Evolutionary conservation across 2,113 vertebrate species (phyloP), one percentile per base, ranked within the genome.

Genomic region (Grantiella picta): DNA sequence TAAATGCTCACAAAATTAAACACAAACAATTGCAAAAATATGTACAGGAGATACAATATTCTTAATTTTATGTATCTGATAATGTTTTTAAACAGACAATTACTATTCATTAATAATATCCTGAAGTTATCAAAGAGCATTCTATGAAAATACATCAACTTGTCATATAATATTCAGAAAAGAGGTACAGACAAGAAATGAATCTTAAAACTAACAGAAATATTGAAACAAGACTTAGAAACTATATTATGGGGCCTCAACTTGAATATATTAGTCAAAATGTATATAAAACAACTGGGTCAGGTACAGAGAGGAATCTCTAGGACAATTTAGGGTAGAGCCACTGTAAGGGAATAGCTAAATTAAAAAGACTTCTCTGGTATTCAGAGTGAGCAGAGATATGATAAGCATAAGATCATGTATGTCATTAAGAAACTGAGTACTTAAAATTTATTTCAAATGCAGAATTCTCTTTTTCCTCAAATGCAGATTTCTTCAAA

Each of bases 231-330:
- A 50, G 4, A 35, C 11, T 47, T 10, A 38, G 23, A 84, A 52
- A 24, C 5, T 27, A 0, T 27, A 31, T n/a, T 20, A 12, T 54
- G 5, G 29, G 13, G 2, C 5, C 10, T 83, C 22, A 36, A 0
- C 42, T 38, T 60, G 18, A 68, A 28, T 57, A 73, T 21, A 13
- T 69, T 17, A 6, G 4, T 56, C 18, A 47, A 3, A 36, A 15
- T 14, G 1, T 35, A 8, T 45, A 10, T 50, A 72, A 28, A 4
- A 29, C 13, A 70, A 7, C 7, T 21, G 15, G 8, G 7, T 38
- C 25, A 64, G 19, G 8, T 53, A 57, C 8, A 76, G 21, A 45
- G 11, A 47, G 4, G 23, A 90, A 36, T 10, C 70, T 14, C 19
- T 61, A 40, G 14, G 79, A n/a, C 6, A 49, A 14, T 45, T 38